Conservation (phyloP, 1,140 invertebrate species). For the Camponotus pennsylvanicus region DNA sequence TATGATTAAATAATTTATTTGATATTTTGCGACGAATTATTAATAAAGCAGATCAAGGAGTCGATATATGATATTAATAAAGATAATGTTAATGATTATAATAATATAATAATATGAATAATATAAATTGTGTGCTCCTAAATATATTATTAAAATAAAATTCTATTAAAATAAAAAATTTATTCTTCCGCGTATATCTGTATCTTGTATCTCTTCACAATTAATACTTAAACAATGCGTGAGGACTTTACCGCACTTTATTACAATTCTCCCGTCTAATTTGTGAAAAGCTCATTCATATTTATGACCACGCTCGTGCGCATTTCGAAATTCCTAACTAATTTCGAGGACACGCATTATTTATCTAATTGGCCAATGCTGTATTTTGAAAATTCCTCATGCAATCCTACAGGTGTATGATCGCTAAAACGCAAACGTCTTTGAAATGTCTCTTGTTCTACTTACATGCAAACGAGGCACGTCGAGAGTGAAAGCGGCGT, state of each 20-base stretch:
- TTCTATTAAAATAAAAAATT: not conserved
- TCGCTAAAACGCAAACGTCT: not conserved
- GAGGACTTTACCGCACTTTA: not conserved
- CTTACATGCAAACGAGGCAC: conserved; percentile 26
- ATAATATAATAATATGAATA: not conserved
- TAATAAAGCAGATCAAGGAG: not conserved
- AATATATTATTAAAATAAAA: not conserved
- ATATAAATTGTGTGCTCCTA: not conserved
- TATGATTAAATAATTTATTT: not conserved
- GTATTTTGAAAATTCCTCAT: conserved; percentile 8
- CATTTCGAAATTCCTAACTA: not conserved
- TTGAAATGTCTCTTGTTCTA: not conserved
- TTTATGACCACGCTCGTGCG: conserved; percentile 25
- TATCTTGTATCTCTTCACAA: not conserved
- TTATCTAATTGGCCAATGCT: not conserved
- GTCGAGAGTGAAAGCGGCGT: conserved; percentile 21
- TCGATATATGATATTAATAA: not conserved
- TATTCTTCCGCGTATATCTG: not conserved
- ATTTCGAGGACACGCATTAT: not conserved
- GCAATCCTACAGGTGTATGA: not conserved
- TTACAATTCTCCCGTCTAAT: not conserved
- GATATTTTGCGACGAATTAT: not conserved
- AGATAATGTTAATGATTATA: not conserved
- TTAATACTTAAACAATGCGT: not conserved
- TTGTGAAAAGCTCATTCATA: conserved; percentile 19